Evolutionary conservation across 2,888 invertebrate species (phyloP), one percentile per base, ranked within the genome.

Genomic region (Leptinotarsa tumamoca): DNA sequence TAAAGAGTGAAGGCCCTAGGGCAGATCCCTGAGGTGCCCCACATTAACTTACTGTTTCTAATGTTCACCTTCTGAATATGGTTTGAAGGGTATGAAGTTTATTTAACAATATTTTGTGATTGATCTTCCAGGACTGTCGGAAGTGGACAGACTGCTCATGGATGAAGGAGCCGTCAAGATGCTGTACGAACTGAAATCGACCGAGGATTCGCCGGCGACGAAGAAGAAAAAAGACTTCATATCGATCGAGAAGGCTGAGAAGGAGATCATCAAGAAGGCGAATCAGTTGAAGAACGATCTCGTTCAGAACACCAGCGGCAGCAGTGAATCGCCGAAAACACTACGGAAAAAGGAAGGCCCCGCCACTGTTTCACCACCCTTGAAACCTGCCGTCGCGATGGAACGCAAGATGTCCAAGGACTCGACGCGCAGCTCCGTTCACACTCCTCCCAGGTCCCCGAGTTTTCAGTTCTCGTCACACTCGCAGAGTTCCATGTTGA

Each of bases 141-240:
- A 96, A 89, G 91, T 96, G 71, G 95, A 95, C 83, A 92, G 90
- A 76, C 87, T 96, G 70, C 89, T 96, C 77, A 94, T 94, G 89
- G 96, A 96, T 86, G 96, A 96, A 86, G 96, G 96, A 1, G 95
- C 96, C 4, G 94, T 95, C 2, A 96, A 96, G 87, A 94, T 96
- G 92, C 90, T 96, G 61, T 95, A 95, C 84, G 94, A 95, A 27
- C 91, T 96, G 1, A 95, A 95, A 82, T 89, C 88, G 72, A 86
- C 88, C 1, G 89, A 90, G n/a, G 89, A 85, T 7, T 58, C 70
- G 5, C 70, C 58, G 18, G 76, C 80, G 15, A 67, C 78, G 1
- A 86, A 84, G 73, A 85, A 83, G 76, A 82, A 81, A 58, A 84
- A 84, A 78, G 81, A 83, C 43, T 82, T 85, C 3, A 84, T 87